A percentile compares a stretch with the other conserved stretches of the same genome.
Evolutionary conservation across 1,140 invertebrate genomes (phyloP).

Genomic region (Lepidurus couesii): DNA sequence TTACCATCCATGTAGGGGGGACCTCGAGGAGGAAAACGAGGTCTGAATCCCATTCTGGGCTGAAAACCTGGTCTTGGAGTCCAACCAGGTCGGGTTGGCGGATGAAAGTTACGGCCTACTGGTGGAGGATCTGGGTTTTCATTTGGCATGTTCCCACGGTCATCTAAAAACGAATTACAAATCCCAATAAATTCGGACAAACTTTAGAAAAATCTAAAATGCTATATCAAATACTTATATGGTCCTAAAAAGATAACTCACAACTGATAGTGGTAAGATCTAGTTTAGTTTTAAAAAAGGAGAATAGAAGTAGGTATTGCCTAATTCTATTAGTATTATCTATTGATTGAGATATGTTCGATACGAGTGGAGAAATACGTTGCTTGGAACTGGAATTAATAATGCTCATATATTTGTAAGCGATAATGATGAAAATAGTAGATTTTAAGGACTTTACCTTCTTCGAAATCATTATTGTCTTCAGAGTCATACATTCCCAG

Average conservation of each 20-base stretch:
- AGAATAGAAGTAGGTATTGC: no score
- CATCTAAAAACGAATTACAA: neutral
- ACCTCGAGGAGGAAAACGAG: neutral
- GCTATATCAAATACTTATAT: no score
- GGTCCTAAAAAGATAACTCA: no score
- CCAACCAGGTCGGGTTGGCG: neutral
- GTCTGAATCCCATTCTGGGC: neutral
- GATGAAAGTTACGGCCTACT: neutral
- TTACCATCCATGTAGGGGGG: neutral
- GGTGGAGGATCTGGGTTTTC: neutral
- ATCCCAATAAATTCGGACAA: neutral
- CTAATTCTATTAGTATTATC: no score
- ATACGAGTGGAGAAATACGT: no score
- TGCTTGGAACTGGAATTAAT: neutral
- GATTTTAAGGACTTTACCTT: neutral
- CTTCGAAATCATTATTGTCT: neutral
- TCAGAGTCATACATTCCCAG: neutral
- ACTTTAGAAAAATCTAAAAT: no score
- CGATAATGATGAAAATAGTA: neutral
- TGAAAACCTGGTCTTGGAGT: slow-evolving; percentile 9
- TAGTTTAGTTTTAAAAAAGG: no score
- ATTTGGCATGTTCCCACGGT: neutral
- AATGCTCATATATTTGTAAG: neutral
- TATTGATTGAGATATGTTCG: no score
- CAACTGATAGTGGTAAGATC: no score